These are phyloP conservation scores for Grammomys dolichurus DNA, from an alignment of 2,113 vertebrate species.

Conservation along the genomic window DNA sequence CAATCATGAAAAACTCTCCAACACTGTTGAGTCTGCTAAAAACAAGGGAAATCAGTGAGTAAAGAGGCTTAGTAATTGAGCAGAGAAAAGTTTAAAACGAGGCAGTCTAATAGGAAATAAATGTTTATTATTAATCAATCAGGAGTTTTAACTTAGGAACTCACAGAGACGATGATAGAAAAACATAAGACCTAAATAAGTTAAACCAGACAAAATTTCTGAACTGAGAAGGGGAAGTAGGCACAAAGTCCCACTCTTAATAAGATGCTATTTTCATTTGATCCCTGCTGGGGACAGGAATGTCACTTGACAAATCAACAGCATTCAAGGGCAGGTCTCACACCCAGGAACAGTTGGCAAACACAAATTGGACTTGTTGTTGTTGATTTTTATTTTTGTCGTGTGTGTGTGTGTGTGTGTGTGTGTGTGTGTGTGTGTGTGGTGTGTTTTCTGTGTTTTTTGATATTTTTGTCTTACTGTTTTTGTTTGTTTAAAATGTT, in stretches of 20 bases:
- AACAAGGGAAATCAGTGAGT: background rate
- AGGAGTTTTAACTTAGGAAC: background rate
- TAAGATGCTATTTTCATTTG: background rate
- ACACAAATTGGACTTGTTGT: background rate
- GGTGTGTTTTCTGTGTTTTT: background rate
- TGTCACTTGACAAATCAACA: background rate
- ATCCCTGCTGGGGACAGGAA: no score
- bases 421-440: background rate
- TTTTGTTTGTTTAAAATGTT: background rate
- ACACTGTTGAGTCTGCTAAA: background rate
- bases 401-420: background rate
- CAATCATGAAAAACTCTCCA: background rate
- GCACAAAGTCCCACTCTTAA: background rate
- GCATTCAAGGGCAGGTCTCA: background rate
- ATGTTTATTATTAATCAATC: background rate
- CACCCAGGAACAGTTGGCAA: background rate
- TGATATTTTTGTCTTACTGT: background rate
- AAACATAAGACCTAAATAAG: background rate
- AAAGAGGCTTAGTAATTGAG: background rate
- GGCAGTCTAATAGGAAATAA: conserved; percentile 40
- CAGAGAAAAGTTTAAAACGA: conserved; percentile 7
- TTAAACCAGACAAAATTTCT: background rate
- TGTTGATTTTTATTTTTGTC: background rate
- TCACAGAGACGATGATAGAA: background rate
- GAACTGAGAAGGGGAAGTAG: background rate